Base-by-base conservation (phyloP, 2,888 invertebrate genomes). In the Tethea ocularis region DNA sequence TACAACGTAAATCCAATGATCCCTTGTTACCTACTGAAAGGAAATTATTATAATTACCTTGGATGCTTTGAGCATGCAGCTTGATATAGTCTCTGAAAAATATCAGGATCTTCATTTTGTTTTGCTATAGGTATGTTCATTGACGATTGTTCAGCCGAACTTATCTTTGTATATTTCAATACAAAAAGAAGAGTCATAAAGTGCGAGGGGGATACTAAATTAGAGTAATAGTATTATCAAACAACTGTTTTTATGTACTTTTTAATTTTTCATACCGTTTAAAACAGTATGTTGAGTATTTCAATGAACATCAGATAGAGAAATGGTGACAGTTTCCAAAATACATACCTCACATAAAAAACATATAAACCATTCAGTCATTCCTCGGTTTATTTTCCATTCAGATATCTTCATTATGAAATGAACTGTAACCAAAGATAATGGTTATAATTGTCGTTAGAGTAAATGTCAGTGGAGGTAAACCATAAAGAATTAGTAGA, bases 391-490 rank as follows among this genome's bases (percentile, higher is more conserved):
- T 29, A 60, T 64, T 52, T 63, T 41, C 68, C 67, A 60, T 62
- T 4, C 2, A 63, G 17, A 79, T 67, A 71, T 77, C 78, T 83
- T 83, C 84, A 87, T 86, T 78, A 80, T 69, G 73, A 75, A 83
- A 89, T 86, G 80, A 74, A 75, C 80, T 78, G 82, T 81, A 75
- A 71, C 86, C 70, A 85, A 87, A 83, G 63, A 66, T 84, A 83
- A 88, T 85, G 78, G 76, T 82, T 84, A 83, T 84, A 87, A 86
- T 87, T 86, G 86, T 89, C 87, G 81, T 89, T 88, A 89, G 83
- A 75, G 78, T 78, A 75, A 83, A 78, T 83, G 80, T 80, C 74
- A 78, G 74, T 74, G 75, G 77, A 75, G 80, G 86, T 74, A 81
- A 80, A 88, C 89, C 88, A 83, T 86, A 85, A 81, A 83, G 72